These are phyloP conservation scores for Drosophila seguyi DNA, from an alignment of 1,140 invertebrate species.

Conservation along the genomic window DNA sequence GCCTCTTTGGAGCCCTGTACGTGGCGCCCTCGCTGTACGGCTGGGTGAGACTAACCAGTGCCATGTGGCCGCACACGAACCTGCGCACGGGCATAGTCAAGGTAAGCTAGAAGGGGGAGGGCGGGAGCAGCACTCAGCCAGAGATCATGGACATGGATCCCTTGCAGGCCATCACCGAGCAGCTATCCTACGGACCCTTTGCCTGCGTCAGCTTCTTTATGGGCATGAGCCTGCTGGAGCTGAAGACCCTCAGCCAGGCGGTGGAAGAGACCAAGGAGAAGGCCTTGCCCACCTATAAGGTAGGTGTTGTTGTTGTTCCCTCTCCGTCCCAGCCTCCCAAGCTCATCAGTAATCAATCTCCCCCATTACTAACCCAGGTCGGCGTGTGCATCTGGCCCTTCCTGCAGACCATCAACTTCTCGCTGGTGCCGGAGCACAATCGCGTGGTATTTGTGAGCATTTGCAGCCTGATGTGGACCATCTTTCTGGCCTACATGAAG, in stretches of 20 bases:
- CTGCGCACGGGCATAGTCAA: constrained; percentile 89
- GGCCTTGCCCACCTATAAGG: constrained; percentile 93
- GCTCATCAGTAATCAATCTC: constrained; percentile 16
- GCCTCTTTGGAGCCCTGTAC: constrained; percentile 89
- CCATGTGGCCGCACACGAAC: constrained; percentile 88
- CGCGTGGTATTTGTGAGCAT: constrained; percentile 93
- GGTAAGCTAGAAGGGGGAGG: constrained; percentile 84
- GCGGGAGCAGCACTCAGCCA: background rate
- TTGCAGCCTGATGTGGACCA: constrained; percentile 94
- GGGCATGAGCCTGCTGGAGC: constrained; percentile 92
- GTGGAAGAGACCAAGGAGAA: constrained; percentile 90
- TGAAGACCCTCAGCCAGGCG: constrained; percentile 89
- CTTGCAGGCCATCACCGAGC: constrained; percentile 91
- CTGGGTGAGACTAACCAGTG: constrained; percentile 88
- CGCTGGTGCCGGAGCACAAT: constrained; percentile 91
- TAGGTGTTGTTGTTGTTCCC: no score
- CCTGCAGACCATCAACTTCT: constrained; percentile 93
- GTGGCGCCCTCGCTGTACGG: constrained; percentile 90
- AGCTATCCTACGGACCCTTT: constrained; percentile 92
- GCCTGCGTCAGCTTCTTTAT: constrained; percentile 93
- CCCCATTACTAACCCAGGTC: constrained; percentile 86
- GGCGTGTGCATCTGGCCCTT: constrained; percentile 92
- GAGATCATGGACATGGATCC: constrained; percentile 5
- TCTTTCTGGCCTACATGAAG: constrained; percentile 94
- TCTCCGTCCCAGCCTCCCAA: no score